phyloP scores from a whole-genome alignment of 2,888 invertebrate genomes.

The Eristalis pertinax region DNA sequence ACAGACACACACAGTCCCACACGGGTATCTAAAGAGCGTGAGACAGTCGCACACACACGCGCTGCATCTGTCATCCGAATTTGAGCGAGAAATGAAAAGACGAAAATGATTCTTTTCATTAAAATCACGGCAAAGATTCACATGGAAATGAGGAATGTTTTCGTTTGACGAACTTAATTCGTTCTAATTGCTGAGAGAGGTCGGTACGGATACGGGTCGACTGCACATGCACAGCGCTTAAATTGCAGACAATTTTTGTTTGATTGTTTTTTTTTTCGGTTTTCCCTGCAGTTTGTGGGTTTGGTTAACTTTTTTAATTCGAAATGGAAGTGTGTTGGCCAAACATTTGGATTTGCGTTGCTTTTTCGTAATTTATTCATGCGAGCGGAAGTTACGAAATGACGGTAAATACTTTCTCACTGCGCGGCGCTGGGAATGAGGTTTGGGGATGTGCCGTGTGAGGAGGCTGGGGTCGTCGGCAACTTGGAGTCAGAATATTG shows the following conservation, averaged over 20 bases:
- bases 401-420: neutral
- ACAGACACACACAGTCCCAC: no score
- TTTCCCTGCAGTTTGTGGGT: neutral
- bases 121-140: neutral
- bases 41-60: neutral
- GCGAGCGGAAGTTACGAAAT: neutral
- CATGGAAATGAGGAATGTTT: conserved; percentile 1
- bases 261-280: neutral
- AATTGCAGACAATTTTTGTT: neutral
- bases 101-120: conserved; percentile 14
- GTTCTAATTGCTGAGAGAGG: conserved; percentile 5
- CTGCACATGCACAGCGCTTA: neutral
- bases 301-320: neutral
- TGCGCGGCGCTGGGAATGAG: neutral
- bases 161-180: conserved; percentile 17
- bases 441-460: neutral
- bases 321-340: neutral
- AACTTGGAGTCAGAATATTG: no score
- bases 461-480: neutral
- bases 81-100: neutral
- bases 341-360: neutral
- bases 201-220: neutral
- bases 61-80: neutral
- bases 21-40: neutral
- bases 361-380: neutral